These are phyloP conservation scores for Campopleginae sp. DNA, from an alignment of 2,888 invertebrate species.

Conservation along the genomic window DNA sequence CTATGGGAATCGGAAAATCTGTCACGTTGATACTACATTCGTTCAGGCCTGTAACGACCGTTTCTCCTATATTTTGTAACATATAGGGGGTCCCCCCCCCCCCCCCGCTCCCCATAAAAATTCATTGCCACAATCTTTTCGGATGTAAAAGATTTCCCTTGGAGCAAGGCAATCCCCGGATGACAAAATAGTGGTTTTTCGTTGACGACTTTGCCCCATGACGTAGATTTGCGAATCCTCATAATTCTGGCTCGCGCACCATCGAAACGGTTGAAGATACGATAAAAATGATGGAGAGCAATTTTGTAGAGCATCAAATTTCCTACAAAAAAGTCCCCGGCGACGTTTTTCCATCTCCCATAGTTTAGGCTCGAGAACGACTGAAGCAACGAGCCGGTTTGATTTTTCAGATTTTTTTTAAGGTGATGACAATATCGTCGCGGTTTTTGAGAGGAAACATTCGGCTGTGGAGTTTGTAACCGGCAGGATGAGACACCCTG, in stretches of 20 bases:
- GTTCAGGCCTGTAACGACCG: conserved; percentile 30
- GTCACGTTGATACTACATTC: conserved; percentile 28
- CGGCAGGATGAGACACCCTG: not conserved
- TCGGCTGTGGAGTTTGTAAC: not conserved
- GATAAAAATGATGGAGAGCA: not conserved
- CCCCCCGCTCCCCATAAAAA: too few species aligned
- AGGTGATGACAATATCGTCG: not conserved
- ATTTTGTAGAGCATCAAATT: not conserved
- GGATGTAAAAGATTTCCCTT: too few species aligned
- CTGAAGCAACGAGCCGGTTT: not conserved
- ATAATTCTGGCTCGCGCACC: not conserved
- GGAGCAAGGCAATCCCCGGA: too few species aligned
- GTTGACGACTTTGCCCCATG: not conserved
- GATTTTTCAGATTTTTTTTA: not conserved
- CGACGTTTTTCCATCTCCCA: not conserved
- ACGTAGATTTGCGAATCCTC: not conserved
- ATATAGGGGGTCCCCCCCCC: not conserved
- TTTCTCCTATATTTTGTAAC: not conserved
- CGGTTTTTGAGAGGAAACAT: not conserved
- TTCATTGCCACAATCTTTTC: not conserved
- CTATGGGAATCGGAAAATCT: conserved; percentile 36
- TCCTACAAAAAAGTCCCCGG: not conserved
- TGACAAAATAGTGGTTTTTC: not conserved
- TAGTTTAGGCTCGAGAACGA: not conserved
- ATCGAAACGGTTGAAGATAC: not conserved